phyloP scores from a whole-genome alignment of 2,888 invertebrate species.

The Thelaira solivaga region DNA sequence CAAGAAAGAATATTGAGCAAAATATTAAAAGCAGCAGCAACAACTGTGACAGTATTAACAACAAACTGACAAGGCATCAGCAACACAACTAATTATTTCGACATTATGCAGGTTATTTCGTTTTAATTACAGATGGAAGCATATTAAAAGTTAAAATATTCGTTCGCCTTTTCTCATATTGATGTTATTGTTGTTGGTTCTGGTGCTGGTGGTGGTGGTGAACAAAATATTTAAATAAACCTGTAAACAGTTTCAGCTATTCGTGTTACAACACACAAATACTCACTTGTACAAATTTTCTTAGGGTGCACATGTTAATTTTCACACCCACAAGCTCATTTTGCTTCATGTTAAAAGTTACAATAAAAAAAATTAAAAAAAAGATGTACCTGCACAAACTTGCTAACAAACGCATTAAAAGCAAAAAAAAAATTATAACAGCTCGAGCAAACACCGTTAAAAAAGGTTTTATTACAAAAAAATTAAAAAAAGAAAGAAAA shows the following conservation, averaged over 20 bases:
- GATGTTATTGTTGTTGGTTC: too few species aligned
- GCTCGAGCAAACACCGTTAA: neutral
- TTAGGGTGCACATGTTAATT: too few species aligned
- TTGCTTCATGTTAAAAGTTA: too few species aligned
- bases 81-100: constrained; percentile 63
- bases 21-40: neutral
- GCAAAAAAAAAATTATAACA: constrained; percentile 7
- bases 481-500: neutral
- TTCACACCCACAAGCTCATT: too few species aligned
- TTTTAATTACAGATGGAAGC: constrained; percentile 61
- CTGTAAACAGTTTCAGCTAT: too few species aligned
- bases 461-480: neutral
- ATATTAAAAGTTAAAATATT: constrained; percentile 17
- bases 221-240: neutral
- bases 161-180: neutral
- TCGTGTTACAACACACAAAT: too few species aligned
- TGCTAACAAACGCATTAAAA: too few species aligned
- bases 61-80: constrained; percentile 40
- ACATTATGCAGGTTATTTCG: constrained; percentile 66
- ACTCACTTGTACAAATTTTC: too few species aligned
- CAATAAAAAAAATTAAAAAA: too few species aligned
- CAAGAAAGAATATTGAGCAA: too few species aligned
- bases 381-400: too few species aligned
- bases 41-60: neutral
- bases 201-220: neutral